Base-by-base conservation (phyloP, 1,140 invertebrate species). In the Psix sp. region DNA sequence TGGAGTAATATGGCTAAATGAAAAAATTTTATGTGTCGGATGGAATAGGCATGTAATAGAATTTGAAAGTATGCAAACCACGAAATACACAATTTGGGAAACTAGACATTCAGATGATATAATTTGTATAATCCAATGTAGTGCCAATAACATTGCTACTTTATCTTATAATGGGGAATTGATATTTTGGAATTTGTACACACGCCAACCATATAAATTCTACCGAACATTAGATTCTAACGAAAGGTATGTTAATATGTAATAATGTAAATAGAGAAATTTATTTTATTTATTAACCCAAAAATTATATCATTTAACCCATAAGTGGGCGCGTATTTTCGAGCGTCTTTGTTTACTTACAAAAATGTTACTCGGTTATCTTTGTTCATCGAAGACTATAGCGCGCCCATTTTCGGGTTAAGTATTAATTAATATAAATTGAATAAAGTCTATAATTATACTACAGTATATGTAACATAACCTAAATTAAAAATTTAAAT, bases 171-270 rank as follows among this genome's bases (percentile, higher is more conserved):
- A 92, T 68, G 94, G 94, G 2, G 93, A 95, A 81, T 87, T 96
- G 7, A 87, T 95, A 43, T 86, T 95, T 20, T 95, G 94, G 94
- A 89, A 90, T 52, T 81, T 93, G 20, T 91, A 93, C 77, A 93
- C 92, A 0, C 91, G 91, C 0, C 91, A 93, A 71, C 88, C 90
- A 0, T 91, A 91, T 74, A 88, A 88, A 82, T 77, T 68, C 29
- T 83, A 78, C 39, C 59, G 79, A 38, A 76, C 81, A 6, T 67
- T 74, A 21, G 65, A 84, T 67, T 74, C 78, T 36, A 74, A 17
- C 24, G 45, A 42, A 62, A 82, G 79, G 82, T 83, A 29, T 24
- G 9, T 5, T 24, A 29, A 29, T 10, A 29, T 29, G 26, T 9
- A 24, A 24, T 9, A 24, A 24, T 4, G 4, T 24, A 24, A 24